Base-by-base conservation (phyloP, 2,888 invertebrate species). In the Petrolisthes manimaculis region DNA sequence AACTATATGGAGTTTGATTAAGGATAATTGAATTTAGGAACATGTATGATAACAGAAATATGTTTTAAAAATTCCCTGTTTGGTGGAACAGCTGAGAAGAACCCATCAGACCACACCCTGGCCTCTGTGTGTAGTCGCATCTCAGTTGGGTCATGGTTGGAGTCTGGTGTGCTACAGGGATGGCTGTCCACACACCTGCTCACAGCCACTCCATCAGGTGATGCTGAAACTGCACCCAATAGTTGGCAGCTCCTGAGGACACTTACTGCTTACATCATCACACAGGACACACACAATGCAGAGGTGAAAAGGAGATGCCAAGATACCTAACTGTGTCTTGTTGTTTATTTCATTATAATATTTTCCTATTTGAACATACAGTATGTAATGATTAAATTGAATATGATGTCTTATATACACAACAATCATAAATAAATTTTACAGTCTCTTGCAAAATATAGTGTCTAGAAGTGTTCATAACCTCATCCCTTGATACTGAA, bases 31-130 rank as follows among this genome's bases (percentile, higher is more conserved):
- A 21, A 74, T 74, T 21, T 74, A 74, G 21, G 24, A 21, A 74
- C 24, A 74, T 74, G 24, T 74, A 5, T 74, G 24, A 21, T 37
- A 37, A 37, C 37, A 37, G 37, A 37, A 37, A 37, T 37, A 37
- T 1, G 37, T 37, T 37, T 37, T 37, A 37, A 37, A 37, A 37
- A 37, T 1, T 37, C 37, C 37, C 37, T 37, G 74, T 74, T 12
- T 74, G 74, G 8, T 9, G 9, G 61, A 77, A 18, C 79, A 83
- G 91, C 91, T 8, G 95, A 95, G 89, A 95, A 95, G 92, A 94
- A 94, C 86, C 94, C 94, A 82, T 94, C 94, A n/a, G 95, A 94
- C 92, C 95, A 94, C 84, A 94, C 94, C 9, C 86, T 94, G 96
- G 89, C 95, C 95, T 91, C 95, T 51, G 85, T 91, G 18, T 91